Percentiles rank a stretch among this genome's conserved stretches.
These are phyloP conservation scores for Pristionchus mayeri DNA, from an alignment of 2,888 invertebrate species.

Conservation along the genomic window DNA sequence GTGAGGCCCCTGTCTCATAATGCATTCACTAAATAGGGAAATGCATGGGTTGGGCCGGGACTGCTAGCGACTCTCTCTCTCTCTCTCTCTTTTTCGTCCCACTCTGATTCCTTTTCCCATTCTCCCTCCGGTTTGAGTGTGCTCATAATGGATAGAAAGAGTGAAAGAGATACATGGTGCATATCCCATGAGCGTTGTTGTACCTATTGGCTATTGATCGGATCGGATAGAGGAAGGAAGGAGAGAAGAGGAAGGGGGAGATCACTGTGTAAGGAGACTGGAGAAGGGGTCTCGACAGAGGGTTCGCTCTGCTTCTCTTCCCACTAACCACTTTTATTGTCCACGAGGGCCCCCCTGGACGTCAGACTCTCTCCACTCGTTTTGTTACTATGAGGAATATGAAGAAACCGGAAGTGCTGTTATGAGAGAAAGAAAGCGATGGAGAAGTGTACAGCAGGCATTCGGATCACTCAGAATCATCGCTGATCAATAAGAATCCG, in stretches of 20 bases:
- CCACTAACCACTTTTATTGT: conserved; percentile 43
- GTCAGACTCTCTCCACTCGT: conserved; percentile 22
- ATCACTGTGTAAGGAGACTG: conserved; percentile 41
- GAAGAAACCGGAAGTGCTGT: background rate
- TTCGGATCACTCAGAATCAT: background rate
- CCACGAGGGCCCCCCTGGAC: conserved; percentile 30
- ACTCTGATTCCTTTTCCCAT: background rate
- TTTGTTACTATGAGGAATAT: conserved; percentile 40
- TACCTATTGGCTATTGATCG: conserved; percentile 30
- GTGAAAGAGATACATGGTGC: conserved; percentile 16
- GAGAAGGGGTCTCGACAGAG: background rate
- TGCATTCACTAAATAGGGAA: background rate
- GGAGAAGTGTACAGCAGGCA: background rate
- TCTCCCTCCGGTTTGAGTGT: conserved; percentile 43
- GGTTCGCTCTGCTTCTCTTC: background rate
- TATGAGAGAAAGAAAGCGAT: background rate
- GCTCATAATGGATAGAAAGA: conserved; percentile 36
- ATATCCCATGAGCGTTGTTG: conserved; percentile 33
- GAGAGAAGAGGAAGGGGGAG: background rate
- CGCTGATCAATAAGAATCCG: background rate
- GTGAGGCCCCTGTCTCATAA: background rate
- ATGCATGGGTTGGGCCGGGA: conserved; percentile 37
- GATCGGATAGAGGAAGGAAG: background rate
- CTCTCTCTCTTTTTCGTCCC: conserved; percentile 10
- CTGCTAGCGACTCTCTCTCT: conserved; percentile 7